Evolutionary conservation across 2,888 invertebrate genomes (phyloP).

Genomic region (Limnephilus lunatus): DNA sequence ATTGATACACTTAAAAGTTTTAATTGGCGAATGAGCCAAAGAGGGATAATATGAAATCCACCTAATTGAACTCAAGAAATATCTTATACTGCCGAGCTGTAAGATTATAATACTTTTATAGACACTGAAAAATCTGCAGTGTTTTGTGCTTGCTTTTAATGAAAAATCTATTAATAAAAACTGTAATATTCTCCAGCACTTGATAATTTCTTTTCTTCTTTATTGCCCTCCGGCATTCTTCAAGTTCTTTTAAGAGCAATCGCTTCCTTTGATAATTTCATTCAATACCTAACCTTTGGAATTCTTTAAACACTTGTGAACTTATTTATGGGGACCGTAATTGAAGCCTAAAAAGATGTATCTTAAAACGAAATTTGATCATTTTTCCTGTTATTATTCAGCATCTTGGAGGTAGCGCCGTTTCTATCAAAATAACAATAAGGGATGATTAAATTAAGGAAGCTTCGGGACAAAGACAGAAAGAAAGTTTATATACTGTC

Average conservation of each 20-base stretch:
- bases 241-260: neutral
- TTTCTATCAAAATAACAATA: neutral
- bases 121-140: neutral
- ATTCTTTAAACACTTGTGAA: neutral
- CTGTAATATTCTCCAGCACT: neutral
- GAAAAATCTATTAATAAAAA: neutral
- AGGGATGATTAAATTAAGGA: neutral
- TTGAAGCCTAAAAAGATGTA: neutral
- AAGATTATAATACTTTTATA: neutral
- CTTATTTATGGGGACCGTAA: neutral
- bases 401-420: neutral
- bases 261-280: neutral
- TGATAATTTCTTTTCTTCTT: neutral
- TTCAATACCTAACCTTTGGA: neutral
- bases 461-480: neutral
- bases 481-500: neutral
- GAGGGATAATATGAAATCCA: neutral
- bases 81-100: neutral
- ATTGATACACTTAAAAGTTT: too few relatives aligned
- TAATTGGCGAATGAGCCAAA: too few relatives aligned
- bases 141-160: neutral
- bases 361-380: neutral
- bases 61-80: neutral
- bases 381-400: neutral
- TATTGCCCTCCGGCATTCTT: neutral